Base-by-base conservation (phyloP, 1,140 invertebrate species). In the Ostrea edulis region DNA sequence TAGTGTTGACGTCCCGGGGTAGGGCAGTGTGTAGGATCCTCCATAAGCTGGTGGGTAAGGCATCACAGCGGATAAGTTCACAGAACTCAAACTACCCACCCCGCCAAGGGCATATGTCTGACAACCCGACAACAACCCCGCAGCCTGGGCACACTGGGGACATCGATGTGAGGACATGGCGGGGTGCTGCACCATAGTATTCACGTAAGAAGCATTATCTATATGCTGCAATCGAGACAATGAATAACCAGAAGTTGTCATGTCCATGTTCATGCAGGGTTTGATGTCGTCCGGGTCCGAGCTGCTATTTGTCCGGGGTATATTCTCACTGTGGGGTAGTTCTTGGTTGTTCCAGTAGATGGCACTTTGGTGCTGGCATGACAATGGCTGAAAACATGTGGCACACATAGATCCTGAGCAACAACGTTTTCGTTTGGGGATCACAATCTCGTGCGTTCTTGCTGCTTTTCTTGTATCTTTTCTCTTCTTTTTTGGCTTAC, bases 91-190 rank as follows among this genome's bases (percentile, higher is more conserved):
- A 35, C 82, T 71, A 14, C 87, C 83, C 17, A 88, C 44, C n/a
- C 87, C 87, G 20, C 87, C 52, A 8, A 88, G 62, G n/a, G 87
- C 54, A 77, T 88, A 88, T 8, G 87, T 65, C 51, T 88, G 87
- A 22, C 82, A 88, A 44, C 82, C 44, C 3, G 83, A 17, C 11
- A 84, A 71, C 44, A 84, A 53, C 20, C 87, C 83, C 25, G 44
- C 65, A 53, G 51, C 54, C 55, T 65, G 82, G 4, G 87, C 87
- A 88, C 87, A 88, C n/a, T 68, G 82, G 0, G 55, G 87, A 77
- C 87, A 88, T 17, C 53, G 35, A 62, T 58, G 84, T 44, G 44
- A 51, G 8, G 62, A 71, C n/a, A 84, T 25, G 20, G 65, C 65
- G 11, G 51, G 29, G 53, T 84, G 87, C 17, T 58, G 83, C 51